A percentile compares a stretch with the other conserved stretches of the same genome.
These are phyloP conservation scores for Acrocephalus scirpaceus DNA, from an alignment of 2,797 vertebrate species.

Conservation along the genomic window DNA sequence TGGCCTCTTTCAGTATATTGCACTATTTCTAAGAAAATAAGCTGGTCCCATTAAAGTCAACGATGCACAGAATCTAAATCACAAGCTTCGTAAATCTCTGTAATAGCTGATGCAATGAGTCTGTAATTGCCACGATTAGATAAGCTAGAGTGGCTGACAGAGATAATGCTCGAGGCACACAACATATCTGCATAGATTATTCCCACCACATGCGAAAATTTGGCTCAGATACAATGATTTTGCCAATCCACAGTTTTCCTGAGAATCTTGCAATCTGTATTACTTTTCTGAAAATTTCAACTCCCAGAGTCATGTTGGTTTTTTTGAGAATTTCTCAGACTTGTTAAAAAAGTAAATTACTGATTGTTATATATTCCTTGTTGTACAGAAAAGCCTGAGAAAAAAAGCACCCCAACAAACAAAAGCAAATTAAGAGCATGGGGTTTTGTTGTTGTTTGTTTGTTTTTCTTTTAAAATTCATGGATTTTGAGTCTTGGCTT, in stretches of 20 bases:
- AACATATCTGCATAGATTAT: slow-evolving; percentile 38
- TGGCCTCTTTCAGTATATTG: neutral
- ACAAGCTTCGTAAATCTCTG: slow-evolving; percentile 20
- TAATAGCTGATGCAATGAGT: slow-evolving; percentile 54
- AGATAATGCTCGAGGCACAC: slow-evolving; percentile 26
- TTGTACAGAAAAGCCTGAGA: neutral
- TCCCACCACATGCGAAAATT: slow-evolving; percentile 1
- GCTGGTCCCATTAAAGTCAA: neutral
- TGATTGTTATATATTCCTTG: neutral
- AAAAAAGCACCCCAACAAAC: neutral
- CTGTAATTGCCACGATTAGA: slow-evolving; percentile 58
- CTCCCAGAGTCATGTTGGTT: neutral
- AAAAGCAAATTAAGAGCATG: neutral
- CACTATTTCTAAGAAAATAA: slow-evolving; percentile 19
- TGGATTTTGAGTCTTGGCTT: neutral
- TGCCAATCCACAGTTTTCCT: slow-evolving; percentile 10
- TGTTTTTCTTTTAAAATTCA: neutral
- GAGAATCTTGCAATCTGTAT: neutral
- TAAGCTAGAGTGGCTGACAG: slow-evolving; percentile 47
- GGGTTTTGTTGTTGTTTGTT: neutral
- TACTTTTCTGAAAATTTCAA: neutral
- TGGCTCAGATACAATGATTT: neutral
- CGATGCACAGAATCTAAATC: slow-evolving; percentile 21
- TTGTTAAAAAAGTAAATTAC: neutral
- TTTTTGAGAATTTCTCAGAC: neutral